Evolutionary conservation across 2,888 invertebrate species (phyloP), one percentile per base, ranked within the genome.

Genomic region (Nebria brevicollis): DNA sequence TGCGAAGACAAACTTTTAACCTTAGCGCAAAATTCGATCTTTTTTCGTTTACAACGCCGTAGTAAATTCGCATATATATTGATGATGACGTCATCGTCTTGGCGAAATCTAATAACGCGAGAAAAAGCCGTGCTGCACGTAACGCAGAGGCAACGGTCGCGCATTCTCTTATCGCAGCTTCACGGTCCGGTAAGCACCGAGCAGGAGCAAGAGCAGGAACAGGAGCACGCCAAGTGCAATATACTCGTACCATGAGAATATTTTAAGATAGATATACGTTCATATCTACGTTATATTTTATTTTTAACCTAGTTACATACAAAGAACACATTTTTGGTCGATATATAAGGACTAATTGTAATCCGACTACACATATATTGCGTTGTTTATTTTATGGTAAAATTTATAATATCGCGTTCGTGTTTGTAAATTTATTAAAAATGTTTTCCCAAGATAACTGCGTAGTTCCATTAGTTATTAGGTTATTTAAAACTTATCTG

Each of bases 161-260:
- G 54, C 25, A 25, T 34, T 25, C 26, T 70, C n/a, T 70, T 70
- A 70, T 70, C 70, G 25, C 34, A 25, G 70, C 26, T 70, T 70
- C 70, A 70, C 70, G 70, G 70, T 20, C 34, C 70, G 70, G 26
- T 70, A 70, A 26, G 70, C 70, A 20, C 20, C 26, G 11, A 34
- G 25, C 20, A 26, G 70, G 5, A 70, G 34, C 70, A 20, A 26
- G 20, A 25, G 10, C 20, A 68, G 20, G 68, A 20, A 25, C 25
- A 34, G 25, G 70, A 70, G 26, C 26, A 70, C 34, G 70, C 34
- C n/a, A 15, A 25, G 2, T 10, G 68, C 68, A 15, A 68, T 25
- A 25, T 70, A 34, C 34, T 70, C 70, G 15, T 70, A 70, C 11
- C 70, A 8, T 70, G 25, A 26, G 25, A 70, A 34, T 70, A 70